These are phyloP conservation scores for Sylvietta virens DNA, from an alignment of 2,113 vertebrate species.

Conservation along the genomic window DNA sequence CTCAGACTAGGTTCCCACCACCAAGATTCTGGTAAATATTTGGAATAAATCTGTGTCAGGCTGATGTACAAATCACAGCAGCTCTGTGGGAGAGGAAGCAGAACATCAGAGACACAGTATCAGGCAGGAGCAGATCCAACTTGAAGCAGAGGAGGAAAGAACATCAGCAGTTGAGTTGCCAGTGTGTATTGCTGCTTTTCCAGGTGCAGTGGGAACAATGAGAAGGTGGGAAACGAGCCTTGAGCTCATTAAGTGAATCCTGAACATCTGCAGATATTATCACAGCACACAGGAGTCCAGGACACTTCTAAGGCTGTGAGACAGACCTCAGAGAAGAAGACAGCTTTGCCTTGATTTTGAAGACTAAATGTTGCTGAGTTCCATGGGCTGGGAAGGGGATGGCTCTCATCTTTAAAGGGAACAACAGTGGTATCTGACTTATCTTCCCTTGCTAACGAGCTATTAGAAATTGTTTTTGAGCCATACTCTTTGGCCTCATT, in stretches of 20 bases:
- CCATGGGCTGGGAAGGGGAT: not conserved
- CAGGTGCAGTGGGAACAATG: not conserved
- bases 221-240: not conserved
- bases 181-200: not conserved
- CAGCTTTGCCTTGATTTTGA: not conserved
- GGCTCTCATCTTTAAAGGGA: conserved; percentile 54
- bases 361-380: not conserved
- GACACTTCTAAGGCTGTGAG: not conserved
- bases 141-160: not conserved
- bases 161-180: not conserved
- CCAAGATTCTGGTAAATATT: not conserved
- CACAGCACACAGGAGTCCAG: not conserved
- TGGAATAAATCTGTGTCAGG: not conserved
- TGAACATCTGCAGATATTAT: not conserved
- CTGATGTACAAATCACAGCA: not conserved
- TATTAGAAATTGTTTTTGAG: conserved; percentile 68
- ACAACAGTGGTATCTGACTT: conserved; percentile 36
- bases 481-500: conserved; percentile 70
- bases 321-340: not conserved
- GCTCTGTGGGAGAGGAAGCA: not conserved
- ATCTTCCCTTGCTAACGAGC: conserved; percentile 70
- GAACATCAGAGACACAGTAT: not conserved
- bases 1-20: not conserved
- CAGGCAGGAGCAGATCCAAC: rapidly evolving
- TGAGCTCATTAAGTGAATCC: not conserved